Percentiles rank a stretch among this genome's conserved stretches.
phyloP scores from a whole-genome alignment of 2,113 vertebrate genomes.

The Cathartes aura region DNA sequence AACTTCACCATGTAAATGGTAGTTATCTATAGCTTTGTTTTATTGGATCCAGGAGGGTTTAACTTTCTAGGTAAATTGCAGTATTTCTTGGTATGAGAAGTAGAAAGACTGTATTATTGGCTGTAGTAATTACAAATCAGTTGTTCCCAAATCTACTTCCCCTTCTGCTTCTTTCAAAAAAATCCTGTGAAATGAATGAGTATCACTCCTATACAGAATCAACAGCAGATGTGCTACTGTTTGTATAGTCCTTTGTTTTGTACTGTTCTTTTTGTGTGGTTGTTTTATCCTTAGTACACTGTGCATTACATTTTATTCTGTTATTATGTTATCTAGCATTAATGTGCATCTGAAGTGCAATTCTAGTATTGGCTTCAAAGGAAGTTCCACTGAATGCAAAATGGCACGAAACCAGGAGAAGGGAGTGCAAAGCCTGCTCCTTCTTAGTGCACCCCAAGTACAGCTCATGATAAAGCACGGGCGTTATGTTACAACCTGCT shows the following conservation, averaged over 20 bases:
- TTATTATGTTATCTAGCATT: neutral
- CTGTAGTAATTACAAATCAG: neutral
- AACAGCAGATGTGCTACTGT: neutral
- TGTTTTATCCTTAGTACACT: neutral
- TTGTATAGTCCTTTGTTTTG: neutral
- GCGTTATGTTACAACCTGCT: neutral
- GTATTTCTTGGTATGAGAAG: neutral
- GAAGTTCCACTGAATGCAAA: neutral
- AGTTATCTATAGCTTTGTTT: neutral
- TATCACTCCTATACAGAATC: neutral
- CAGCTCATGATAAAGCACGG: fast-evolving
- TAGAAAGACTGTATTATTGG: neutral
- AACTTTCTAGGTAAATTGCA: neutral
- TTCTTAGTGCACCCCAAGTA: neutral
- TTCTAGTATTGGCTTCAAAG: neutral
- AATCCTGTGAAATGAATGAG: neutral
- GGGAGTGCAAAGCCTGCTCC: neutral
- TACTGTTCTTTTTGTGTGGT: neutral
- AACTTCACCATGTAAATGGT: neutral
- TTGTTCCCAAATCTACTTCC: neutral
- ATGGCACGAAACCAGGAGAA: neutral
- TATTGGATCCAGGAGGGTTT: neutral
- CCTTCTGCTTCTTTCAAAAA: neutral
- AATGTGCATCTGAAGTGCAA: neutral
- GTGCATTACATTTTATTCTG: neutral